Conservation (phyloP, 1,140 invertebrate genomes). For the Harpegnathos saltator region DNA sequence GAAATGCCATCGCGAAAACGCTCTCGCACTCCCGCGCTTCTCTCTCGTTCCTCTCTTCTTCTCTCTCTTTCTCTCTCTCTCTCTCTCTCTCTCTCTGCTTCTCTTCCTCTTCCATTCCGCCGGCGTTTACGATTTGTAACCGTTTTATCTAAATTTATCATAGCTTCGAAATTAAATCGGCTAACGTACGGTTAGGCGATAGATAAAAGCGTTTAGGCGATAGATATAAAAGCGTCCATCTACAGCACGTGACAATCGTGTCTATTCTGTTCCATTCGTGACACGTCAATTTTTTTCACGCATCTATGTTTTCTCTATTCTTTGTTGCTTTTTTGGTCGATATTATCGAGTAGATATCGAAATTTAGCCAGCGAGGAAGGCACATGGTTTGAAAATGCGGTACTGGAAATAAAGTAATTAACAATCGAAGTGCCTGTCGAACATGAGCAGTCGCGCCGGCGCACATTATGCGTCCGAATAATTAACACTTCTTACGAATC, state of each 20-base stretch:
- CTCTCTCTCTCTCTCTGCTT: slow-evolving; percentile 1
- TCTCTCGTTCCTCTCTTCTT: background rate
- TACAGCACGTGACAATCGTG: no score
- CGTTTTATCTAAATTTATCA: slow-evolving; percentile 59
- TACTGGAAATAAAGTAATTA: no score
- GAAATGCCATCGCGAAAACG: slow-evolving; percentile 58
- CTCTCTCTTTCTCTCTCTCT: slow-evolving; percentile 5
- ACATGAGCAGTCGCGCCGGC: no score
- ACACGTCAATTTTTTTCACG: no score
- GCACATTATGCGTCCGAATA: no score
- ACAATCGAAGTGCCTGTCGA: no score
- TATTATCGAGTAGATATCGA: no score
- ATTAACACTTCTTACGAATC: no score
- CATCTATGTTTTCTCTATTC: background rate
- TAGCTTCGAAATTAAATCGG: slow-evolving; percentile 49
- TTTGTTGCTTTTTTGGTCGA: no score
- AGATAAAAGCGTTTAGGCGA: slow-evolving; percentile 16
- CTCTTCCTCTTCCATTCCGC: background rate
- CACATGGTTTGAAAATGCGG: no score
- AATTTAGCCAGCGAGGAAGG: no score
- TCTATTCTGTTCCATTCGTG: slow-evolving; percentile 18
- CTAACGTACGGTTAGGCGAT: background rate
- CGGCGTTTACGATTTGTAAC: background rate
- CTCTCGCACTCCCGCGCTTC: background rate
- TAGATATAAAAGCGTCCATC: slow-evolving; percentile 45